These are phyloP conservation scores for Cyprinus carpio DNA, from an alignment of 2,113 vertebrate genomes.

Conservation along the genomic window DNA sequence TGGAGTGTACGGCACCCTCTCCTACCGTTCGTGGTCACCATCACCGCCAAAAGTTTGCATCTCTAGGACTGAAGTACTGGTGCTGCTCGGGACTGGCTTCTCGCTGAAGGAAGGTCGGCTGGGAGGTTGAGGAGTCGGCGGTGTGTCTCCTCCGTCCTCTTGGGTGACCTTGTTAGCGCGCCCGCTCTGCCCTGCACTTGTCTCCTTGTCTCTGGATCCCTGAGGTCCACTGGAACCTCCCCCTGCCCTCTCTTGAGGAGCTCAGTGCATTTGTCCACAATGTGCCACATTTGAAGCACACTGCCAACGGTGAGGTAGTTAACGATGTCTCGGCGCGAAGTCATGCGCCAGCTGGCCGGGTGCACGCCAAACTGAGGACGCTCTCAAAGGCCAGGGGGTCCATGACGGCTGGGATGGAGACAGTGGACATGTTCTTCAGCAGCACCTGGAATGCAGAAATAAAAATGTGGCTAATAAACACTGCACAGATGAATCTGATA, in stretches of 20 bases:
- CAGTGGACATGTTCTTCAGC: conserved; percentile 88
- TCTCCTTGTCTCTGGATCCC: conserved; percentile 30
- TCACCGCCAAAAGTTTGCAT: conserved; percentile 64
- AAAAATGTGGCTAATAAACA: background rate
- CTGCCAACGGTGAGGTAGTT: conserved; percentile 93
- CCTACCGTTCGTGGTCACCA: conserved; percentile 53
- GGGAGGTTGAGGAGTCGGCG: conserved; percentile 57
- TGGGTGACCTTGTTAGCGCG: conserved; percentile 49
- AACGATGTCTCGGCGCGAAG: conserved; percentile 86
- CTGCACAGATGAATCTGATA: background rate
- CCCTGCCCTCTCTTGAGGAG: conserved; percentile 80
- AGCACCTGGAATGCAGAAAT: conserved; percentile 76
- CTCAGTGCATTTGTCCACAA: conserved; percentile 94
- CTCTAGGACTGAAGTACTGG: conserved; percentile 88
- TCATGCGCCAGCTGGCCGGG: conserved; percentile 82
- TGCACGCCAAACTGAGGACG: conserved; percentile 88
- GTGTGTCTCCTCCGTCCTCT: conserved; percentile 59
- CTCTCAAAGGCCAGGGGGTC: conserved; percentile 89
- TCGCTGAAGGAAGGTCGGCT: conserved; percentile 77
- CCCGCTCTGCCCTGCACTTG: conserved; percentile 63
- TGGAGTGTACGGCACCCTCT: conserved; percentile 67
- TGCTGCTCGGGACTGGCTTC: conserved; percentile 91
- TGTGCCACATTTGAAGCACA: conserved; percentile 97
- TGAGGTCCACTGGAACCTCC: conserved; percentile 34
- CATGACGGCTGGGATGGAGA: conserved; percentile 87